A percentile compares a stretch with the other conserved stretches of the same genome.
phyloP scores from a whole-genome alignment of 2,888 invertebrate species.

The Mythimna impura region DNA sequence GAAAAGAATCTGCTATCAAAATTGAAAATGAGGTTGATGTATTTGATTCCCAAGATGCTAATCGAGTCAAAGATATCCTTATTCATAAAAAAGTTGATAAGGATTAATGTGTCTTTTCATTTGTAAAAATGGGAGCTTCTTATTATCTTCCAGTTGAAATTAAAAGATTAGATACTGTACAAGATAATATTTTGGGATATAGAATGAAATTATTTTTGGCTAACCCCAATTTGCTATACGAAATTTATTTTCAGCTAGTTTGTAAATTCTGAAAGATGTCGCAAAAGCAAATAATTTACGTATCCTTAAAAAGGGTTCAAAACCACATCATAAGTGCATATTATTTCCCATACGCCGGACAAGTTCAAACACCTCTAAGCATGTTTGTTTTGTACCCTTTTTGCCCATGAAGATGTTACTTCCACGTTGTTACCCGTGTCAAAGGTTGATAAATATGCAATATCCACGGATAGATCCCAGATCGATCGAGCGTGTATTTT shows the following conservation, averaged over 20 bases:
- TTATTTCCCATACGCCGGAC: constrained; percentile 67
- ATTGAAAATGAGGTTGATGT: not conserved
- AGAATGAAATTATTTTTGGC: not conserved
- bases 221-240: not conserved
- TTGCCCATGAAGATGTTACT: constrained; percentile 88
- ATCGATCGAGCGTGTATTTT: constrained; percentile 87
- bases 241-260: no score
- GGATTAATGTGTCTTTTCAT: constrained; percentile 41
- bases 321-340: constrained; percentile 51
- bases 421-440: constrained; percentile 88
- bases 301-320: not conserved
- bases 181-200: not conserved
- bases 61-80: constrained; percentile 27
- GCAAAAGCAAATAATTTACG: not conserved
- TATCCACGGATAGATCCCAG: constrained; percentile 85
- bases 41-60: constrained; percentile 42
- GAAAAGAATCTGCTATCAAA: not conserved
- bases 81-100: constrained; percentile 15
- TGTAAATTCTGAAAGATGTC: not conserved
- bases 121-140: constrained; percentile 6
- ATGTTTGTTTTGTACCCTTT: constrained; percentile 85
- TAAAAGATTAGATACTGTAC: constrained; percentile 6
- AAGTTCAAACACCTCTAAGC: constrained; percentile 77
- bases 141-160: constrained; percentile 7
- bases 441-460: constrained; percentile 91